Evolutionary conservation across 2,113 vertebrate genomes (phyloP), one percentile per base, ranked within the genome.

Genomic region (Plectropomus leopardus): DNA sequence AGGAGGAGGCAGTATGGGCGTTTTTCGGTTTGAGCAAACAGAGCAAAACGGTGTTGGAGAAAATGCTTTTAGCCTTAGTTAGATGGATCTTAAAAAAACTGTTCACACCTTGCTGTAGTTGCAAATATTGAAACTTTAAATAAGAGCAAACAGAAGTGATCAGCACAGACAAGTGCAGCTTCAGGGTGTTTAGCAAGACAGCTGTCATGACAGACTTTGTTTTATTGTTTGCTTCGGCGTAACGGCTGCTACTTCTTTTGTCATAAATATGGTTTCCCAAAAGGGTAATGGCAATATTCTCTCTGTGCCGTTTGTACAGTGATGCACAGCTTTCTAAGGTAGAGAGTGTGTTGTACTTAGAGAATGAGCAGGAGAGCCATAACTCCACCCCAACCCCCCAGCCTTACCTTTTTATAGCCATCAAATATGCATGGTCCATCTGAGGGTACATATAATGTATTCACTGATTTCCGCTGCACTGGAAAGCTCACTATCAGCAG

Each of bases 401-500:
- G 59, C 65, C 68, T 67, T 83, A 88, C 82, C 86, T 87, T 88
- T 91, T 89, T 81, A 86, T 68, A 53, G n/a, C 59, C 83, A 93
- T 94, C 80, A 93, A 94, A 92, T 93, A 93, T 93, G 85, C 77
- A 93, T 90, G 77, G 61, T 9, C 75, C 42, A 67, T 84, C 74
- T 78, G 82, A 87, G 87, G 67, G 84, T 77, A 66, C 67, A 75
- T 72, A 54, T 79, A 84, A 92, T 88, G 81, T 86, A 90, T 92
- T 92, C 86, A 89, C 61, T 80, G 69, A 84, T 80, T 82, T 76
- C 71, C 44, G 28, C 65, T 78, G 72, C 82, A 80, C 60, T 61
- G 75, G 54, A 91, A 91, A 90, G 68, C 73, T 67, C 60, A 1
- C 40, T 65, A 86, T 93, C 93, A 92, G 92, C 92, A 92, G 24